phyloP scores from a whole-genome alignment of 2,888 invertebrate species.

The Drosophila nigricruria region DNA sequence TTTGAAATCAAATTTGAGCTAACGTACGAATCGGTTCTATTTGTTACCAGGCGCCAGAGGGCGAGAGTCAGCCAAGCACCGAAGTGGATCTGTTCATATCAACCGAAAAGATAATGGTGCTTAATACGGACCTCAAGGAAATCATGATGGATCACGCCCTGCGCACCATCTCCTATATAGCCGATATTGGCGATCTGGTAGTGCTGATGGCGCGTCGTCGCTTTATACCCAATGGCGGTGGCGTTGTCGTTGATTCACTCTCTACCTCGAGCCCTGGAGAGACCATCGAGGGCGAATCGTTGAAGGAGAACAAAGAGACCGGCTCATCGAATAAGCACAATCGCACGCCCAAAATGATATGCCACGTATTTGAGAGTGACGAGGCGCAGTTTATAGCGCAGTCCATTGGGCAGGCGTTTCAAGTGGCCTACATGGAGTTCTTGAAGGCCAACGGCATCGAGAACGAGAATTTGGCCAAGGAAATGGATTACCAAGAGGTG shows the following conservation, averaged over 20 bases:
- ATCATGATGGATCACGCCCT: slow-evolving; percentile 99
- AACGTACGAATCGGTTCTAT: slow-evolving; percentile 4
- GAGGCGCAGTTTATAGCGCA: slow-evolving; percentile 99
- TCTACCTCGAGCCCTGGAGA: slow-evolving; percentile 27
- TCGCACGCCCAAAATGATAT: slow-evolving; percentile 98
- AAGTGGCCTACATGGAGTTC: slow-evolving; percentile 99
- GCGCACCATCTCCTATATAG: slow-evolving; percentile 99
- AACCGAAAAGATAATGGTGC: slow-evolving; percentile 99
- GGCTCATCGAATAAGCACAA: slow-evolving; percentile 87
- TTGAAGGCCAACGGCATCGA: slow-evolving; percentile 99
- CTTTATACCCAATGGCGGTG: slow-evolving; percentile 88
- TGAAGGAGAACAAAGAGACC: slow-evolving; percentile 49
- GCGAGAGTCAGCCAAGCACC: slow-evolving; percentile 98
- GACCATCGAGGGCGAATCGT: slow-evolving; percentile 23
- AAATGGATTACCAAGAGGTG: slow-evolving; percentile 99
- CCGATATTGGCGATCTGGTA: slow-evolving; percentile 99
- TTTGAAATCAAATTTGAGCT: not conserved
- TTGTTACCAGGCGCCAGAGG: slow-evolving; percentile 94
- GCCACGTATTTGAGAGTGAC: slow-evolving; percentile 99
- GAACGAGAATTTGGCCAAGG: slow-evolving; percentile 99
- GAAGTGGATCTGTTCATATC: slow-evolving; percentile 99
- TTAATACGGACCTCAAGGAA: slow-evolving; percentile 99
- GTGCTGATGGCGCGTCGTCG: slow-evolving; percentile 98
- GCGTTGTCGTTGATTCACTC: slow-evolving; percentile 36
- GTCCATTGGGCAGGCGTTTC: slow-evolving; percentile 99